A percentile compares a stretch with the other conserved stretches of the same genome.
These are phyloP conservation scores for Chrysina gloriosa DNA, from an alignment of 2,888 invertebrate genomes.

Conservation along the genomic window DNA sequence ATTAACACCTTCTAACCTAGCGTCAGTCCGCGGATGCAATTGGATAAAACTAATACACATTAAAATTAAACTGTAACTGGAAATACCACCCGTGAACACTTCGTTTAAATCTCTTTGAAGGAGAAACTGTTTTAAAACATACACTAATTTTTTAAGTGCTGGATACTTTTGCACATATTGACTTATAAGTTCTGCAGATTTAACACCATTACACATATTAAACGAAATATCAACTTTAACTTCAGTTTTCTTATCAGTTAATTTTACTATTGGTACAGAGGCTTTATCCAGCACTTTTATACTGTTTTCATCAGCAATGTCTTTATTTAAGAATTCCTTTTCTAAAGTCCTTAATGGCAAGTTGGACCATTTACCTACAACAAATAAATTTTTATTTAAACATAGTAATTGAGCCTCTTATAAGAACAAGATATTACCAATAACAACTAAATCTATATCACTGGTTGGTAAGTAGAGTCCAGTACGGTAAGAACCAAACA, in stretches of 20 bases:
- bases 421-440: conserved; percentile 65
- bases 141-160: conserved; percentile 91
- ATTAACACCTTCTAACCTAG: conserved; percentile 68
- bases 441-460: conserved; percentile 75
- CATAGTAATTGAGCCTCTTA: too few species aligned
- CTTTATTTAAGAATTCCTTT: conserved; percentile 88
- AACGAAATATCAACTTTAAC: conserved; percentile 99
- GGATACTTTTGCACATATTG: conserved; percentile 90
- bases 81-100: conserved; percentile 99
- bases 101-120: conserved; percentile 98
- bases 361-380: conserved; percentile 86
- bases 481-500: conserved; percentile 98
- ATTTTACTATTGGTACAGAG: conserved; percentile 97
- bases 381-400: too few species aligned
- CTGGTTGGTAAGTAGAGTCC: conserved; percentile 98
- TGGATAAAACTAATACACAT: conserved; percentile 98
- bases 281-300: conserved; percentile 98
- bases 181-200: conserved; percentile 95
- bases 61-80: conserved; percentile 97
- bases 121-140: conserved; percentile 98
- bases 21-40: conserved; percentile 87
- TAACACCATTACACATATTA: conserved; percentile 98
- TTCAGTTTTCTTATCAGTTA: conserved; percentile 87
- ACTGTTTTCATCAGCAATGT: conserved; percentile 88
- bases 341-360: conserved; percentile 92